A percentile compares a stretch with the other conserved stretches of the same genome.
phyloP scores from a whole-genome alignment of 2,888 invertebrate genomes.

The Geophilus truncorum region DNA sequence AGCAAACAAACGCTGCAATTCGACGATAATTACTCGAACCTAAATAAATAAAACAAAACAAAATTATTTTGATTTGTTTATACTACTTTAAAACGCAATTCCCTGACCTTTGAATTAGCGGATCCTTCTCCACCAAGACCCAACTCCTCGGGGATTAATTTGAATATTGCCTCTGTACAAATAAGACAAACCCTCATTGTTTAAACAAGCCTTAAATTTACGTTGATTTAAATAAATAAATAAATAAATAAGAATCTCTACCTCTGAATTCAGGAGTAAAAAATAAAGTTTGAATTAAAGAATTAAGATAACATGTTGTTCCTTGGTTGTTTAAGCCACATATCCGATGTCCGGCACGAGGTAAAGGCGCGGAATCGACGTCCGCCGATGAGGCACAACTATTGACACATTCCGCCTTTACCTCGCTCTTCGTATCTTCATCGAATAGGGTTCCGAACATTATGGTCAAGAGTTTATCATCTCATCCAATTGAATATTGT shows the following conservation, averaged over 20 bases:
- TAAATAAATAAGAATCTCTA: no score
- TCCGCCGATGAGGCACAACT: not conserved
- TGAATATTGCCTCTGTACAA: constrained; percentile 47
- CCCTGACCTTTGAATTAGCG: constrained; percentile 39
- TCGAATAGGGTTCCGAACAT: constrained; percentile 39
- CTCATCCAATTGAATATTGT: not conserved
- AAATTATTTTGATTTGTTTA: not conserved
- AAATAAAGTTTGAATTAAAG: constrained; percentile 48
- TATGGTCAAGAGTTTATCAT: not conserved
- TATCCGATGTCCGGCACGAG: constrained; percentile 40
- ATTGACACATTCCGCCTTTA: not conserved
- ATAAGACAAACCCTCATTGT: not conserved
- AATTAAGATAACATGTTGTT: constrained; percentile 50
- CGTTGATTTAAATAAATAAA: no score
- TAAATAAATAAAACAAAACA: constrained; percentile 32
- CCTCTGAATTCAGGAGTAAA: constrained; percentile 50
- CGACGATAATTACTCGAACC: constrained; percentile 48
- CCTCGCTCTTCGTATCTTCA: constrained; percentile 34
- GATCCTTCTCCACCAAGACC: constrained; percentile 45
- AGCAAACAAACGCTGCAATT: constrained; percentile 48
- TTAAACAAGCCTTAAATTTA: not conserved
- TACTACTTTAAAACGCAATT: not conserved
- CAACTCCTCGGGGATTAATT: constrained; percentile 44
- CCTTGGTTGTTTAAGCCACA: constrained; percentile 50
- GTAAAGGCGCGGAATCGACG: constrained; percentile 30